These are phyloP conservation scores for Thamnaconus septentrionalis DNA, from an alignment of 2,113 vertebrate species.

Conservation along the genomic window DNA sequence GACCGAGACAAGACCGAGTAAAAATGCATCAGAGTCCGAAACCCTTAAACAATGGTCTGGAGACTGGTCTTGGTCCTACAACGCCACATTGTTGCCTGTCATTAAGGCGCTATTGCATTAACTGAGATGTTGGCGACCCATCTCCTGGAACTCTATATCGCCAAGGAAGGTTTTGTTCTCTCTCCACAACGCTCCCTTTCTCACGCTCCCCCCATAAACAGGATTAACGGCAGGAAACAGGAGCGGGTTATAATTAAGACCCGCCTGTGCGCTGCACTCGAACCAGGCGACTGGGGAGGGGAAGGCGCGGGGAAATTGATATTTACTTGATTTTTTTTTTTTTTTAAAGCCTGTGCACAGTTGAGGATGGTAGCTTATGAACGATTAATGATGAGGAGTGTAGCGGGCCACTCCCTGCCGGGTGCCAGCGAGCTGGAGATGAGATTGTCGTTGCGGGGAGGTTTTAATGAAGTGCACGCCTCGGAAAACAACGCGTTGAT, in stretches of 20 bases:
- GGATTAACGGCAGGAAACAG: conserved; percentile 42
- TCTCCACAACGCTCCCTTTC: conserved; percentile 23
- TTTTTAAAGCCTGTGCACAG: conserved; percentile 34
- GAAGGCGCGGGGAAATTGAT: conserved; percentile 44
- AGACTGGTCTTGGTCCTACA: too few relatives aligned
- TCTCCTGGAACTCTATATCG: conserved; percentile 1
- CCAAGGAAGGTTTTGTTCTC: neutral
- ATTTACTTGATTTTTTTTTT: conserved; percentile 47
- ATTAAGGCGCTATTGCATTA: conserved; percentile 41
- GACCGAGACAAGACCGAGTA: too few relatives aligned
- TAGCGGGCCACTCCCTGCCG: conserved; percentile 23
- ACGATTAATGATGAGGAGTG: conserved; percentile 55
- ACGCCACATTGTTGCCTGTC: conserved; percentile 11
- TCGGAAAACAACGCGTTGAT: conserved; percentile 43
- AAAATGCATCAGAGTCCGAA: too few relatives aligned
- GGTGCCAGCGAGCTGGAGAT: conserved; percentile 46
- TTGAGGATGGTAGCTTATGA: conserved; percentile 47
- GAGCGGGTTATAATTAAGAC: conserved; percentile 43
- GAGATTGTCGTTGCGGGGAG: conserved; percentile 38
- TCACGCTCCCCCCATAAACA: conserved; percentile 33
- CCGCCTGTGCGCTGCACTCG: conserved; percentile 13
- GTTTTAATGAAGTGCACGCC: conserved; percentile 57
- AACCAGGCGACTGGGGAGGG: conserved; percentile 19
- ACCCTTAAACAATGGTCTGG: too few relatives aligned
- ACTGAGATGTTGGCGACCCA: conserved; percentile 34